A percentile compares a stretch with the other conserved stretches of the same genome.
These are phyloP conservation scores for Beroe ovata DNA, from an alignment of 37 sponge, comb jelly and placozoan genomes.

Conservation along the genomic window DNA sequence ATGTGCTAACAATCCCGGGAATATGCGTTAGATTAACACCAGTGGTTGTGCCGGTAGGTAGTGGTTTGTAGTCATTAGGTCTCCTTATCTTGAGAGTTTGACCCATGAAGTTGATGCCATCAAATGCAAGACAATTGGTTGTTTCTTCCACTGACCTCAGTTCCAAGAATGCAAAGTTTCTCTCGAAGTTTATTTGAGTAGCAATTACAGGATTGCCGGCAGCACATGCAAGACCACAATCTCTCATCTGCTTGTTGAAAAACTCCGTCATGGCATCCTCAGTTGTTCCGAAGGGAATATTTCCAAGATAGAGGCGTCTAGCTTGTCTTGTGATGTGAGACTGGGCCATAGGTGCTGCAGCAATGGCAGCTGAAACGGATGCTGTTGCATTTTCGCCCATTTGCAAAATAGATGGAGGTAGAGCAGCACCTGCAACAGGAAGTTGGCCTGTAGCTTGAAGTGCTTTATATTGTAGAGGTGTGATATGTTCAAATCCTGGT, in stretches of 20 bases:
- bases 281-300: slow-evolving; percentile 97
- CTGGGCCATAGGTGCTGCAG: slow-evolving; percentile 92
- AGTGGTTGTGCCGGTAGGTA: slow-evolving; percentile 54
- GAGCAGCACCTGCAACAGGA: slow-evolving; percentile 83
- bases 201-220: slow-evolving; percentile 93
- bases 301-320: slow-evolving; percentile 95
- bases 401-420: slow-evolving; percentile 86
- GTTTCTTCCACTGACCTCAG: slow-evolving; percentile 98
- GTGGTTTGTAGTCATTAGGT: slow-evolving; percentile 95
- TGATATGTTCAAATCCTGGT: slow-evolving; percentile 95
- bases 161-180: slow-evolving; percentile 99
- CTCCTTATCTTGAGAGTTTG: slow-evolving; percentile 94
- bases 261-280: slow-evolving; percentile 91
- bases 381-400: slow-evolving; percentile 88
- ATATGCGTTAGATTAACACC: slow-evolving; percentile 70
- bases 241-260: slow-evolving; percentile 95
- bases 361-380: slow-evolving; percentile 80
- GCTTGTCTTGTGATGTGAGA: slow-evolving; percentile 97
- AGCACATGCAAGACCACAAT: slow-evolving; percentile 77
- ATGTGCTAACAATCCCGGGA: slow-evolving; percentile 94
- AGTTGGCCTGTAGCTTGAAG: slow-evolving; percentile 82
- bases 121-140: slow-evolving; percentile 95
- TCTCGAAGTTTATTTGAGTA: slow-evolving; percentile 97
- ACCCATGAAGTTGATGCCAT: slow-evolving; percentile 94
- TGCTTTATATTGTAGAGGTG: slow-evolving; percentile 98